These are phyloP conservation scores for Caranx melampygus DNA, from an alignment of 2,113 vertebrate genomes.

Conservation along the genomic window DNA sequence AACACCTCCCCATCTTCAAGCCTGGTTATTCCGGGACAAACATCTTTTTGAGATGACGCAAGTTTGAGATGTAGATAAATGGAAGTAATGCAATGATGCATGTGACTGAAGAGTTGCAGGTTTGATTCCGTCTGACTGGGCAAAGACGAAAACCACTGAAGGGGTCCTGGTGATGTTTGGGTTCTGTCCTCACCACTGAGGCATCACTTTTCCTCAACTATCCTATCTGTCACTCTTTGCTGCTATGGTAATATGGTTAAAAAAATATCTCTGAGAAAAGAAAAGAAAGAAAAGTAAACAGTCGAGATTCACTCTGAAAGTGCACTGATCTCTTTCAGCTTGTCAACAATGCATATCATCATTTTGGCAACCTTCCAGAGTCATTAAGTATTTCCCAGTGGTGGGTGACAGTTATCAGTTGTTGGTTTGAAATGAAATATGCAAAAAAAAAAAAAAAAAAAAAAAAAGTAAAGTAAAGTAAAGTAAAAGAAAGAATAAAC, in stretches of 20 bases:
- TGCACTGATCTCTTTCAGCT: not conserved
- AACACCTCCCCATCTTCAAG: not conserved
- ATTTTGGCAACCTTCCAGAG: slow-evolving; percentile 3
- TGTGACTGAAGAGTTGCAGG: too few relatives aligned
- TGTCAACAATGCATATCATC: slow-evolving; percentile 6
- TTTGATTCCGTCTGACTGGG: not conserved
- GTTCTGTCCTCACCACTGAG: too few relatives aligned
- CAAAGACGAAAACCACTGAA: not conserved
- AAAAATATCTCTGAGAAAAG: too few relatives aligned
- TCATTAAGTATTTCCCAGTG: slow-evolving; percentile 16
- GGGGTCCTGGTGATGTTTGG: too few relatives aligned
- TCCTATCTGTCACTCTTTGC: too few relatives aligned
- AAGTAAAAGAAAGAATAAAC: not conserved
- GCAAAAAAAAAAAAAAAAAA: not conserved
- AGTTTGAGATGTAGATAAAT: too few relatives aligned
- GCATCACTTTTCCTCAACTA: too few relatives aligned
- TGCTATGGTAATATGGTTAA: too few relatives aligned
- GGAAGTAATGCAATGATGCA: too few relatives aligned
- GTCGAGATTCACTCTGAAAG: not conserved
- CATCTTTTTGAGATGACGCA: not conserved
- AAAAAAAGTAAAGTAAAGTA: not conserved
- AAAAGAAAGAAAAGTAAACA: too few relatives aligned
- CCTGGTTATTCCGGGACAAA: not conserved
- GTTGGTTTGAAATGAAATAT: slow-evolving; percentile 4
- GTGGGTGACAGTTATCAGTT: not conserved